These are phyloP conservation scores for Cydia fagiglandana DNA, from an alignment of 1,140 invertebrate species.

Conservation along the genomic window DNA sequence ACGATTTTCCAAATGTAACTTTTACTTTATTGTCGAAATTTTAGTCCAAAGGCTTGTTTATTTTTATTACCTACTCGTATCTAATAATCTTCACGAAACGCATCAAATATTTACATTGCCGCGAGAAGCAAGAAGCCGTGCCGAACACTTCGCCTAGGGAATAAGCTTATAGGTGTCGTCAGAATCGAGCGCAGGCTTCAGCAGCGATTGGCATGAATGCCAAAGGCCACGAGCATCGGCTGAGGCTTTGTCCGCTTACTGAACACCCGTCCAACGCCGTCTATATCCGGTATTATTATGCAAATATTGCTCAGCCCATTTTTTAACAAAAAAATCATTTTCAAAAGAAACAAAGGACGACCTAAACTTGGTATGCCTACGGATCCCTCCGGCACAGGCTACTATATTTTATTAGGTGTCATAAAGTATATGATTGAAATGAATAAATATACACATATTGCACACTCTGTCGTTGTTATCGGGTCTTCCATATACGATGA, in stretches of 20 bases:
- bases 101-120: not conserved
- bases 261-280: not conserved
- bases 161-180: slow-evolving; percentile 11
- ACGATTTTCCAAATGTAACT: too few relatives aligned
- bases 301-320: not conserved
- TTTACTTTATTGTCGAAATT: too few relatives aligned
- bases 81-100: not conserved
- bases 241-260: not conserved
- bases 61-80: too few relatives aligned
- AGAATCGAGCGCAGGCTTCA: not conserved
- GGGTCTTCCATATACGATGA: slow-evolving; percentile 35
- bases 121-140: not conserved
- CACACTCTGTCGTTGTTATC: slow-evolving; percentile 32
- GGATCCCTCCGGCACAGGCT: not conserved
- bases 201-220: not conserved
- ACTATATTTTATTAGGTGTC: slow-evolving; percentile 32
- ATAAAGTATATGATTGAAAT: slow-evolving; percentile 38
- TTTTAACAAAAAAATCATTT: not conserved
- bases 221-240: slow-evolving; percentile 6
- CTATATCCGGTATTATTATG: not conserved
- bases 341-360: not conserved
- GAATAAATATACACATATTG: slow-evolving; percentile 38
- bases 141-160: not conserved
- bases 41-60: too few relatives aligned
- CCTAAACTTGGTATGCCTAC: not conserved